Percentiles rank a stretch among this genome's conserved stretches.
These are phyloP conservation scores for Agrotis exclamationis DNA, from an alignment of 2,888 invertebrate genomes.

Conservation along the genomic window DNA sequence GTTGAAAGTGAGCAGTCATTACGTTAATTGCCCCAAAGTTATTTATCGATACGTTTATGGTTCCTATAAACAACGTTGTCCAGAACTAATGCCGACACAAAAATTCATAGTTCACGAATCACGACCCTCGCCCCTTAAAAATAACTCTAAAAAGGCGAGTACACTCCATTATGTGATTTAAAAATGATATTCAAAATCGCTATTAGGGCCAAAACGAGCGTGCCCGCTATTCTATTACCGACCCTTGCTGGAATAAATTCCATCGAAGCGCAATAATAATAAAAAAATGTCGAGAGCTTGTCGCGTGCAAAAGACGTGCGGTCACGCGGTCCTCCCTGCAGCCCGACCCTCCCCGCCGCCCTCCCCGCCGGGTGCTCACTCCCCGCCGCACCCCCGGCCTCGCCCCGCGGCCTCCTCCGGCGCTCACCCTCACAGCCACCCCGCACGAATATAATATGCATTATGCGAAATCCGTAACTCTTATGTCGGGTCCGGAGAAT, in stretches of 20 bases:
- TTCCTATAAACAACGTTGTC: slow-evolving; percentile 26
- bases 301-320: slow-evolving; percentile 91
- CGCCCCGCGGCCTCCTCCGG: slow-evolving; percentile 68
- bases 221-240: slow-evolving; percentile 84
- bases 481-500: slow-evolving; percentile 86
- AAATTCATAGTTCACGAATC: slow-evolving; percentile 62
- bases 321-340: slow-evolving; percentile 81
- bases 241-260: slow-evolving; percentile 87
- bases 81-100: slow-evolving; percentile 57
- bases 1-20: slow-evolving; percentile 33
- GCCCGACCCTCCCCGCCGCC: slow-evolving; percentile 49
- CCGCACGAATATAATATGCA: slow-evolving; percentile 89
- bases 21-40: slow-evolving; percentile 32
- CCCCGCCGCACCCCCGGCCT: slow-evolving; percentile 67
- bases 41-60: slow-evolving; percentile 29
- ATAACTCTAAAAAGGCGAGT: slow-evolving; percentile 83
- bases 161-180: slow-evolving; percentile 90
- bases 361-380: slow-evolving; percentile 61
- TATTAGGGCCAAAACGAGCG: slow-evolving; percentile 82
- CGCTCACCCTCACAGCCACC: slow-evolving; percentile 73
- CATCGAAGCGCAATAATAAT: slow-evolving; percentile 91
- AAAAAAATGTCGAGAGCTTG: slow-evolving; percentile 91
- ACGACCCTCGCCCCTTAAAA: slow-evolving; percentile 76
- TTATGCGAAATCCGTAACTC: slow-evolving; percentile 91
- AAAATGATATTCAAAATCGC: slow-evolving; percentile 90